Conservation (phyloP, 2,113 vertebrate species). For the Junco hyemalis region DNA sequence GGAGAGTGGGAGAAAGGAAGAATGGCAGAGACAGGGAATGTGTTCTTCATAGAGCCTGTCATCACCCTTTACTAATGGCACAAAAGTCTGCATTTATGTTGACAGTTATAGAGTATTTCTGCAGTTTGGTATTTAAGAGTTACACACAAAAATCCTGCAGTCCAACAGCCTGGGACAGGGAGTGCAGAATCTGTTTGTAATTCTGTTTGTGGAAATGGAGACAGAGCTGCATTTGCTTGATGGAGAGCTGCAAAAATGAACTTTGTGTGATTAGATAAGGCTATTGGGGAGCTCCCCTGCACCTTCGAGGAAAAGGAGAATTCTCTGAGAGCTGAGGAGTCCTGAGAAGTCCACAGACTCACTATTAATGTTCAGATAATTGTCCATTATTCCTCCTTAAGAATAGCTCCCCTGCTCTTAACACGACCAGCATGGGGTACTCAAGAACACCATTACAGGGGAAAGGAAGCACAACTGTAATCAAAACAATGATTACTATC, state of each 20-base stretch:
- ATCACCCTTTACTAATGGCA: not conserved
- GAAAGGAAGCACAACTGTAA: conserved; percentile 65
- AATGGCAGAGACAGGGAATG: not conserved
- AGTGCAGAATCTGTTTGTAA: not conserved
- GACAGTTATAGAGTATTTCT: not conserved
- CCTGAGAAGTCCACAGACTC: conserved; percentile 27
- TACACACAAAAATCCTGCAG: not conserved
- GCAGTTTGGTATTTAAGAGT: not conserved
- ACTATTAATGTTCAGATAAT: conserved; percentile 36
- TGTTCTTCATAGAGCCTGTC: not conserved
- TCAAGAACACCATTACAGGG: conserved; percentile 65
- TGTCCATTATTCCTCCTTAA: conserved; percentile 67
- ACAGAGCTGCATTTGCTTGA: not conserved
- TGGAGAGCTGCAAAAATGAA: not conserved
- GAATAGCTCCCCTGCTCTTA: conserved; percentile 60
- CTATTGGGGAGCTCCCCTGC: not conserved
- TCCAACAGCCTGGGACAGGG: not conserved
- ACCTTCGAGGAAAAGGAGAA: not conserved
- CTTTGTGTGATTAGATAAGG: not conserved
- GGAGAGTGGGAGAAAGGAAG: not conserved
- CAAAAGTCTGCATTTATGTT: not conserved
- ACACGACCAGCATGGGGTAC: conserved; percentile 61
- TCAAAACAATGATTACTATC: conserved; percentile 67
- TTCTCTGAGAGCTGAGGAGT: not conserved
- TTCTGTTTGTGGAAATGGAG: not conserved